A percentile compares a stretch with the other conserved stretches of the same genome.
phyloP scores from a whole-genome alignment of 1,140 invertebrate genomes.

The Streblospio benedicti region DNA sequence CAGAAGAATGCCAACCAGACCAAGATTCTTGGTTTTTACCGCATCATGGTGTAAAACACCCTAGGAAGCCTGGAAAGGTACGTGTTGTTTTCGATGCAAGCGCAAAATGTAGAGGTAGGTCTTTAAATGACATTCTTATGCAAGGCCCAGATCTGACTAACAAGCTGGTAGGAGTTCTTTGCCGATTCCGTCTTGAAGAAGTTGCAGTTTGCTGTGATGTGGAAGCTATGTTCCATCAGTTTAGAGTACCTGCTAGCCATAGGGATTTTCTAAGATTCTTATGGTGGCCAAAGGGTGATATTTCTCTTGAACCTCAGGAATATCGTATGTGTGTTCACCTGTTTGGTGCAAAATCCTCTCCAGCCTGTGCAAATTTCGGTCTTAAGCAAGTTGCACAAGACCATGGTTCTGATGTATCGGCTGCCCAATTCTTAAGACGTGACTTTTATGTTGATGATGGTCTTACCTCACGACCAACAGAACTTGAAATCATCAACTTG shows the following conservation, averaged over 20 bases:
- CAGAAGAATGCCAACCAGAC: too few relatives aligned
- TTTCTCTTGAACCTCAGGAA: conserved; percentile 6
- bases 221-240: conserved; percentile 22
- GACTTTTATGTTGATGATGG: conserved; percentile 19
- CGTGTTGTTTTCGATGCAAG: conserved; percentile 25
- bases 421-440: conserved; percentile 16
- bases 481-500: neutral
- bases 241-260: conserved; percentile 13
- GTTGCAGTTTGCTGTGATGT: conserved; percentile 24
- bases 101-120: conserved; percentile 21
- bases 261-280: conserved; percentile 18
- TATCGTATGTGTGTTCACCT: conserved; percentile 20
- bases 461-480: neutral
- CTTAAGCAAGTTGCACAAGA: conserved; percentile 15
- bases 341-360: conserved; percentile 22
- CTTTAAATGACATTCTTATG: conserved; percentile 27
- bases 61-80: conserved; percentile 20
- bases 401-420: neutral
- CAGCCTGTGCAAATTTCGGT: conserved; percentile 15
- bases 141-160: conserved; percentile 41
- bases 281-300: conserved; percentile 18
- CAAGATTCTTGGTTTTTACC: conserved; percentile 24
- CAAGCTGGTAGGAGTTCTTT: conserved; percentile 22
- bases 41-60: conserved; percentile 21
- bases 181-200: conserved; percentile 20